These are phyloP conservation scores for Myrmophylax atrothorax DNA, from an alignment of 2,113 vertebrate species.

Conservation along the genomic window DNA sequence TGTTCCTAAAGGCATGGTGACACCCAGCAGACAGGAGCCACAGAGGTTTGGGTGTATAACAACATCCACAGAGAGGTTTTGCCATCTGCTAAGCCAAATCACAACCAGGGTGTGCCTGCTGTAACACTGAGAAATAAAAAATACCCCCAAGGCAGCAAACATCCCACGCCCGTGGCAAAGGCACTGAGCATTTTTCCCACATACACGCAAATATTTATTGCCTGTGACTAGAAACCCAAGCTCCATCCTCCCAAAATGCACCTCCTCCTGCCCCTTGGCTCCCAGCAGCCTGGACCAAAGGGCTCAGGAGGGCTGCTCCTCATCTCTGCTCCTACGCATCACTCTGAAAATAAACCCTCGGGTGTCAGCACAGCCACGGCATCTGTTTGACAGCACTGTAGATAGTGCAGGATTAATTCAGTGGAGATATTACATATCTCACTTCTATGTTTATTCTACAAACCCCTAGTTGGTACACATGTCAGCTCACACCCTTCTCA, in stretches of 20 bases:
- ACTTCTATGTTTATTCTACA: neutral
- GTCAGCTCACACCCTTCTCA: neutral
- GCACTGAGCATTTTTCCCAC: neutral
- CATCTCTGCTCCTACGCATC: rapidly evolving
- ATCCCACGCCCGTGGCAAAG: neutral
- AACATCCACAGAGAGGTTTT: neutral
- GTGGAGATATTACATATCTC: neutral
- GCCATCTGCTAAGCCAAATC: neutral
- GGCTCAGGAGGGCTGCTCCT: neutral
- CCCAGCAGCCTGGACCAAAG: neutral
- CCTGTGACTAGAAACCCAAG: neutral
- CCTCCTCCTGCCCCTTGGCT: neutral
- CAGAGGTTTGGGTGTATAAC: neutral
- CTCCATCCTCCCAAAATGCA: neutral
- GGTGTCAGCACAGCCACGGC: neutral
- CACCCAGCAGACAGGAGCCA: neutral
- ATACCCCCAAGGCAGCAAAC: neutral
- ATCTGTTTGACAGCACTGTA: neutral
- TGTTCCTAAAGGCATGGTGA: neutral
- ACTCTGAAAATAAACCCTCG: neutral
- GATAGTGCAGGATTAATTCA: neutral
- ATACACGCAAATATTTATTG: neutral
- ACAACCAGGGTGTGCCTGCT: neutral
- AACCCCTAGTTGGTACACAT: neutral
- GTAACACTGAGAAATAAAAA: neutral